Conservation (phyloP, 1,140 invertebrate species). For the Coptotermes formosanus region DNA sequence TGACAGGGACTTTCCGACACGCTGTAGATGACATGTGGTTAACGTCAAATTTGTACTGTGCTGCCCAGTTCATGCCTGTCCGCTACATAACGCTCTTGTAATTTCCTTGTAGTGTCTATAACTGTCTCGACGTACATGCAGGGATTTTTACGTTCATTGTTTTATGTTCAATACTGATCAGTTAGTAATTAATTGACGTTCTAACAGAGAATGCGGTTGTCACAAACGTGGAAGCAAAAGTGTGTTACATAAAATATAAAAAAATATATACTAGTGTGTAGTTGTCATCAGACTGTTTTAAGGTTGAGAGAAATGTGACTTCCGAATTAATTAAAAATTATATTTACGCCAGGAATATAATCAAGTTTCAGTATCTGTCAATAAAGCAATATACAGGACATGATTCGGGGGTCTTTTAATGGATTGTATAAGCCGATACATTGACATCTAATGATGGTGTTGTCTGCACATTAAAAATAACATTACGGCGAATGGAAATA, state of each 20-base stretch:
- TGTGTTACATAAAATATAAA: slow-evolving; percentile 7
- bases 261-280: background rate
- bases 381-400: background rate
- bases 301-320: background rate
- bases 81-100: too few species aligned
- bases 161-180: background rate
- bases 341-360: background rate
- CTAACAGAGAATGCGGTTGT: background rate
- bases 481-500: background rate
- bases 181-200: background rate
- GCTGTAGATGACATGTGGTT: too few species aligned
- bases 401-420: background rate
- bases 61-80: too few species aligned
- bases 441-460: background rate
- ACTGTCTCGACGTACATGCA: too few species aligned
- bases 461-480: background rate
- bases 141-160: too few species aligned
- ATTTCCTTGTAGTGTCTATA: too few species aligned
- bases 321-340: background rate
- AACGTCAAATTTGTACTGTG: too few species aligned
- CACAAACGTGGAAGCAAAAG: background rate
- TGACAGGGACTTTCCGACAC: too few species aligned
- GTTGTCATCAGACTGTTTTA: background rate
- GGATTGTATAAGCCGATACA: background rate
- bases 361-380: background rate